Evolutionary conservation across 2,797 vertebrate species (phyloP), one percentile per base, ranked within the genome.

Genomic region (Emys orbicularis): DNA sequence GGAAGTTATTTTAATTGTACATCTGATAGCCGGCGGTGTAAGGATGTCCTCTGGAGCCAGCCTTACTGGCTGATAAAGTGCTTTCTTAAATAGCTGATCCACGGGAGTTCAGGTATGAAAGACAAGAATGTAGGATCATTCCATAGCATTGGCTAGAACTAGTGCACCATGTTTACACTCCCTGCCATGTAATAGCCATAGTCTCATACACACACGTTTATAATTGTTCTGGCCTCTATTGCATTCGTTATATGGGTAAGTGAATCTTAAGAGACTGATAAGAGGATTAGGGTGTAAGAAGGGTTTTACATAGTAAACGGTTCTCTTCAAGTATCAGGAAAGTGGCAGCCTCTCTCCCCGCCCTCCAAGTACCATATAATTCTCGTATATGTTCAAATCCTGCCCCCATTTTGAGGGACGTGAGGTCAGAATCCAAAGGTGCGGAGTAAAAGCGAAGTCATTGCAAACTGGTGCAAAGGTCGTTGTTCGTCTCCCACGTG

Each of bases 1-100:
- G 81, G 90, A 95, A 96, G 94, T 96, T 96, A 86, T 84, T 95
- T 86, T 37, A 61, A 92, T 90, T 81, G 90, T 1, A 27, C 13
- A 59, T 41, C 68, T 74, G 96, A 90, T 80, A 86, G 29, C 56
- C 84, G n/a, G 59, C 86, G 59, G 85, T 76, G 52, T 80, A 54
- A 2, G 74, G 0, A 37, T 16, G 91, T 87, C 79, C 94, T 81
- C 89, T 44, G 92, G 77, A 94, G 34, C 84, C 59, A 77, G 84
- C 41, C 57, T 29, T 83, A 84, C 89, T 84, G 90, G 65, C 89
- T 12, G 50, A 18, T 10, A 87, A 68, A 77, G 34, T 76, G 79
- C 83, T 88, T 93, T 88, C 37, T 83, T 0, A 41, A 92, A 83
- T 44, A 88, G 81, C 57, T 6, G 31, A 89, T 52, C 95, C 8